phyloP scores from a whole-genome alignment of 2,797 vertebrate genomes.

The Pantherophis vulpinus region DNA sequence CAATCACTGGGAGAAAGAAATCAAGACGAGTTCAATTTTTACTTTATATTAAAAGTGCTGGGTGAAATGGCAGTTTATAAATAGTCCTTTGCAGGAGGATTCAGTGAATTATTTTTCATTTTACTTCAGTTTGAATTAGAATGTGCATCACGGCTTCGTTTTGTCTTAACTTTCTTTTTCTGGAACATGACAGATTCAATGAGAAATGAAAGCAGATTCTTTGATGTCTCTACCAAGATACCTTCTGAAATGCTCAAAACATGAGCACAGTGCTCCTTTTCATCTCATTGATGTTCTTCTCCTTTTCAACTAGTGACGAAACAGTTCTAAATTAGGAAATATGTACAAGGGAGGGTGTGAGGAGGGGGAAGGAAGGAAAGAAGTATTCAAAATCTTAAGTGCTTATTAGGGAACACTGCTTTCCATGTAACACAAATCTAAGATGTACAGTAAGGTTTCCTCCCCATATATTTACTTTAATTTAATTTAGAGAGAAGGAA shows the following conservation, averaged over 20 bases:
- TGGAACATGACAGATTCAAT: background rate
- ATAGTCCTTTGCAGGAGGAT: background rate
- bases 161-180: background rate
- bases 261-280: background rate
- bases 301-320: background rate
- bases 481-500: background rate
- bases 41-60: background rate
- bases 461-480: background rate
- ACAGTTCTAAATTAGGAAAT: background rate
- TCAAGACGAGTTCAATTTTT: background rate
- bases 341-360: background rate
- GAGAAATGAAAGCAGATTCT: background rate
- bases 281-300: background rate
- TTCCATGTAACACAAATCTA: background rate
- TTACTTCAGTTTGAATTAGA: background rate
- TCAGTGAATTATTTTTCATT: background rate
- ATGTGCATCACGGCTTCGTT: background rate
- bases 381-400: background rate
- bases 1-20: background rate
- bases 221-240: background rate
- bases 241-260: background rate
- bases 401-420: background rate
- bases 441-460: background rate
- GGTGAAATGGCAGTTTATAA: background rate
- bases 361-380: background rate